phyloP scores from a whole-genome alignment of 1,140 invertebrate species.

The Drosophila lini region DNA sequence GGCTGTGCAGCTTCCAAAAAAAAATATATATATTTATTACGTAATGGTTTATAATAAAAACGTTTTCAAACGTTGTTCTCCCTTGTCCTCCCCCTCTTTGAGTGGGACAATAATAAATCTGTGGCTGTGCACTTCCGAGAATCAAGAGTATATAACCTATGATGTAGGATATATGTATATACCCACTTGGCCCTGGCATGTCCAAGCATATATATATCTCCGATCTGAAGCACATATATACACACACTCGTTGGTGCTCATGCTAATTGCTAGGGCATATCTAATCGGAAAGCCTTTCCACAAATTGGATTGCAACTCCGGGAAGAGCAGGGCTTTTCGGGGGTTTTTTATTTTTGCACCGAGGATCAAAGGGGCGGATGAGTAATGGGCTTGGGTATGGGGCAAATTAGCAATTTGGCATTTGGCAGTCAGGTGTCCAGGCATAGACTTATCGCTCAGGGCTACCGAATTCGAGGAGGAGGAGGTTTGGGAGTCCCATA shows the following conservation, averaged over 20 bases:
- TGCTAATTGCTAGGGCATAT: conserved; percentile 24
- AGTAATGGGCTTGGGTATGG: conserved; percentile 22
- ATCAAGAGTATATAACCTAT: conserved; percentile 16
- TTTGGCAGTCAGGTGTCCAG: conserved; percentile 35
- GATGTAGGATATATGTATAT: conserved; percentile 12
- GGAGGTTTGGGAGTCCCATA: conserved; percentile 5
- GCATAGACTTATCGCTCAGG: conserved; percentile 23
- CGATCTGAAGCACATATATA: background rate
- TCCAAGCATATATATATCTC: conserved; percentile 11
- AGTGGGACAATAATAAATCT: conserved; percentile 38
- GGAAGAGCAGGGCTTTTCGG: conserved; percentile 2
- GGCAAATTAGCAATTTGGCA: conserved; percentile 18
- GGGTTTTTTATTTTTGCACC: background rate
- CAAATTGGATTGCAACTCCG: conserved; percentile 9
- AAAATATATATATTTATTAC: conserved; percentile 38
- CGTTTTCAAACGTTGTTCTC: conserved; percentile 5
- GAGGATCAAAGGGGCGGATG: conserved; percentile 16
- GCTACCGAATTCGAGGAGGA: conserved; percentile 1
- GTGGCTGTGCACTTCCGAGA: conserved; percentile 20
- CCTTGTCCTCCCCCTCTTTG: background rate
- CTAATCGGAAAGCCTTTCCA: conserved; percentile 21
- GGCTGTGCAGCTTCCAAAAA: conserved; percentile 37
- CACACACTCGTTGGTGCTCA: background rate
- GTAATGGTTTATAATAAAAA: conserved; percentile 65
- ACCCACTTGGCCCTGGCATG: conserved; percentile 29